Conservation (phyloP, 2,113 vertebrate genomes). For the Todiramphus saurophagus region DNA sequence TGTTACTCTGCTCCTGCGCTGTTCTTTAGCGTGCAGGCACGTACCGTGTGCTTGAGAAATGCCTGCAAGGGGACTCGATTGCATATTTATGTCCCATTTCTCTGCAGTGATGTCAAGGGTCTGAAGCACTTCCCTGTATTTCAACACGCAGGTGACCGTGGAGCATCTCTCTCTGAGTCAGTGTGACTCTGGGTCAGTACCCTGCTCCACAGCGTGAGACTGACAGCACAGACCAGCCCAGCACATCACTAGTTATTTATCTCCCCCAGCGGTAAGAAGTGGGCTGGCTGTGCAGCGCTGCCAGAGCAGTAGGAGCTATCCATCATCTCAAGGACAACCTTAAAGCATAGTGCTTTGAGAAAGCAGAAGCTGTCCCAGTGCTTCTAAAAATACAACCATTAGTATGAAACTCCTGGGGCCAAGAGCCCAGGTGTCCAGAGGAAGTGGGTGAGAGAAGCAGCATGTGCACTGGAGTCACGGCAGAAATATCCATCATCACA, state of each 20-base stretch:
- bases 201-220: rapidly evolving
- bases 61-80: neutral
- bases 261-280: neutral
- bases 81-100: neutral
- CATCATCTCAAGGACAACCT: neutral
- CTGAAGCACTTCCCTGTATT: neutral
- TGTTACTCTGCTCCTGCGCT: neutral
- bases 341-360: neutral
- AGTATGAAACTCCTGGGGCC: neutral
- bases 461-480: neutral
- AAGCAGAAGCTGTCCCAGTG: neutral
- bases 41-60: neutral
- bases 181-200: rapidly evolving
- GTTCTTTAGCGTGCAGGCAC: neutral
- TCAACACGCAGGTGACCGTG: rapidly evolving
- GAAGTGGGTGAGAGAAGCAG: neutral
- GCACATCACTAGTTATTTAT: neutral
- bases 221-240: neutral
- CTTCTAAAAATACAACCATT: neutral
- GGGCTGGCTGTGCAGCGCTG: neutral
- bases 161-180: no score
- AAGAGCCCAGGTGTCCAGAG: neutral
- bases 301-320: neutral
- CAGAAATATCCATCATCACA: neutral
- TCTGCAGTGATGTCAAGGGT: neutral